phyloP scores from a whole-genome alignment of 2,113 vertebrate genomes.

The Uria aalge region DNA sequence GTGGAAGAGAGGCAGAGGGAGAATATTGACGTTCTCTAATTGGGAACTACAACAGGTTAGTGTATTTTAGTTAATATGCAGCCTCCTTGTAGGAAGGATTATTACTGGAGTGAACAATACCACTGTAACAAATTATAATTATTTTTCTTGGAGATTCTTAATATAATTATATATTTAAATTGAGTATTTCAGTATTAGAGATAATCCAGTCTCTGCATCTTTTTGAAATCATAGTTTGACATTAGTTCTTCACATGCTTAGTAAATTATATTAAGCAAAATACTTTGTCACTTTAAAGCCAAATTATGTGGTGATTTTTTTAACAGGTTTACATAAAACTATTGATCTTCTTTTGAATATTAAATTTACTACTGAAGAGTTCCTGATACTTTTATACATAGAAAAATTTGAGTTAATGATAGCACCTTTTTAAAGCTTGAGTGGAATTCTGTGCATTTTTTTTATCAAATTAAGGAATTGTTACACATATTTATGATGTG shows the following conservation, averaged over 20 bases:
- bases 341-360: conserved; percentile 29
- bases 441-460: not conserved
- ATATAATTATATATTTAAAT: conserved; percentile 5
- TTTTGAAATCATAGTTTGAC: not conserved
- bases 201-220: not conserved
- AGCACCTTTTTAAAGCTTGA: not conserved
- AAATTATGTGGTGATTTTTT: conserved; percentile 17
- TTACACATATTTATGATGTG: not conserved
- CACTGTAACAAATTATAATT: conserved; percentile 1
- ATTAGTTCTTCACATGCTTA: not conserved
- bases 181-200: not conserved
- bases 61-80: not conserved
- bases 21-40: not conserved
- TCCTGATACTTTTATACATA: conserved; percentile 14
- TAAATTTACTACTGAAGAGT: conserved; percentile 50
- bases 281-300: conserved; percentile 50
- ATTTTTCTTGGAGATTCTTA: not conserved
- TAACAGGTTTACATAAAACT: conserved; percentile 37
- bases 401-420: not conserved
- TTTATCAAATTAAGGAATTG: not conserved
- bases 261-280: conserved; percentile 26
- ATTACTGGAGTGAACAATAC: not conserved
- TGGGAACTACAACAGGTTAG: not conserved
- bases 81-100: conserved; percentile 11
- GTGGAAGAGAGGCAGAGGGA: not conserved